phyloP scores from a whole-genome alignment of 2,797 vertebrate species.

The Poeciliopsis gracilis region DNA sequence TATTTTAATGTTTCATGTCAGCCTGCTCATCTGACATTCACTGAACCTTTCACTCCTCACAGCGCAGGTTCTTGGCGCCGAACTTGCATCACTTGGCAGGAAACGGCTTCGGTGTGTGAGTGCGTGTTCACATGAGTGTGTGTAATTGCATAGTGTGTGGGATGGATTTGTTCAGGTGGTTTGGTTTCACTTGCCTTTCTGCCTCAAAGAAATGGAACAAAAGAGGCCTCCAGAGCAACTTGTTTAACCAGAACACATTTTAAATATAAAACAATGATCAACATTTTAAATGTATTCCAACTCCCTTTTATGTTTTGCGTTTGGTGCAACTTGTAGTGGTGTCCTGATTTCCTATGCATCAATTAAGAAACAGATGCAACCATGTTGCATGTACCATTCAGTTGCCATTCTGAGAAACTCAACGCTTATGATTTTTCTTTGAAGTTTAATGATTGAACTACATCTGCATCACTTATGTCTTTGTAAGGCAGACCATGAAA shows the following conservation, averaged over 20 bases:
- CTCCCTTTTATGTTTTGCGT: conserved; percentile 8
- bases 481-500: conserved; percentile 15
- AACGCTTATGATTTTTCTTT: conserved; percentile 20
- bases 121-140: conserved; percentile 20
- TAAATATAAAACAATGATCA: conserved; percentile 22
- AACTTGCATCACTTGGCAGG: conserved; percentile 62
- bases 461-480: conserved; percentile 37
- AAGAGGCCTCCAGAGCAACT: conserved; percentile 15
- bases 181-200: conserved; percentile 36
- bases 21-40: conserved; percentile 46
- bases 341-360: background rate
- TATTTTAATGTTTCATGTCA: conserved; percentile 34
- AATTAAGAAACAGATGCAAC: conserved; percentile 18
- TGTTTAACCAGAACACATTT: conserved; percentile 19
- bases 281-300: conserved; percentile 7
- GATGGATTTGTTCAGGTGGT: conserved; percentile 37
- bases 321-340: background rate
- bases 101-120: conserved; percentile 46
- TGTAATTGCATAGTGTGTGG: conserved; percentile 45
- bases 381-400: background rate
- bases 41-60: conserved; percentile 59
- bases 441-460: conserved; percentile 20
- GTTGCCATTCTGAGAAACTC: conserved; percentile 12
- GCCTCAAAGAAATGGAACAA: conserved; percentile 21
- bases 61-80: conserved; percentile 57